Conservation (phyloP, 2,888 invertebrate genomes). For the Mimumesa dahlbomi region DNA sequence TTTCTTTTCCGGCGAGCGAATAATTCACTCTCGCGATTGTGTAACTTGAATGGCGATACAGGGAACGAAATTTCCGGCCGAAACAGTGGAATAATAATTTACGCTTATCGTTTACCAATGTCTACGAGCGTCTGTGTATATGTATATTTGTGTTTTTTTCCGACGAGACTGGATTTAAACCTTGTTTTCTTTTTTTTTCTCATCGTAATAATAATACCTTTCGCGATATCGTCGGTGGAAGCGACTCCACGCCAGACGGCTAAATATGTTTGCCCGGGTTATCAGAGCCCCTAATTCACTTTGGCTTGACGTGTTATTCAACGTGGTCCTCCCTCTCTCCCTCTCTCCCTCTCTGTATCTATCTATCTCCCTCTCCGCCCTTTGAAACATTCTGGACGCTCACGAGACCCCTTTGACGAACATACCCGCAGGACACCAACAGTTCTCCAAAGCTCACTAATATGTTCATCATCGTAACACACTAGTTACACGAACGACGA, state of each 20-base stretch:
- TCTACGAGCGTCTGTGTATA: too few relatives aligned
- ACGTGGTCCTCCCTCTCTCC: conserved; percentile 7
- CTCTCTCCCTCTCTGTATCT: background rate
- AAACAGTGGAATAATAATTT: conserved; percentile 7
- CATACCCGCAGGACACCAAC: background rate
- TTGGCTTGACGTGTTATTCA: conserved; percentile 64
- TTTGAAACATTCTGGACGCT: too few relatives aligned
- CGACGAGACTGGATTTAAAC: background rate
- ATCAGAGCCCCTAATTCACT: conserved; percentile 71
- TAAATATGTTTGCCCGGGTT: conserved; percentile 68
- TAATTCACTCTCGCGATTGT: background rate
- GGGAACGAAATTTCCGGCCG: background rate
- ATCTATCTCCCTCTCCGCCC: background rate
- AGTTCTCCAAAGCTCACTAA: background rate
- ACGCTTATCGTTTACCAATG: background rate
- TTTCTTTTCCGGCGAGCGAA: background rate
- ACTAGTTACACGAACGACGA: background rate
- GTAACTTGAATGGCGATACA: too few relatives aligned
- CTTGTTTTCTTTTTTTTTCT: background rate
- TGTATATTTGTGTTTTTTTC: background rate
- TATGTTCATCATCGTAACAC: background rate
- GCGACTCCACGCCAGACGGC: conserved; percentile 28
- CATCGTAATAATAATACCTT: background rate
- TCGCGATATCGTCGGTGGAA: conserved; percentile 8
- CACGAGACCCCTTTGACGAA: conserved; percentile 20